These are phyloP conservation scores for Falco berigora DNA, from an alignment of 2,797 vertebrate species.

Conservation along the genomic window DNA sequence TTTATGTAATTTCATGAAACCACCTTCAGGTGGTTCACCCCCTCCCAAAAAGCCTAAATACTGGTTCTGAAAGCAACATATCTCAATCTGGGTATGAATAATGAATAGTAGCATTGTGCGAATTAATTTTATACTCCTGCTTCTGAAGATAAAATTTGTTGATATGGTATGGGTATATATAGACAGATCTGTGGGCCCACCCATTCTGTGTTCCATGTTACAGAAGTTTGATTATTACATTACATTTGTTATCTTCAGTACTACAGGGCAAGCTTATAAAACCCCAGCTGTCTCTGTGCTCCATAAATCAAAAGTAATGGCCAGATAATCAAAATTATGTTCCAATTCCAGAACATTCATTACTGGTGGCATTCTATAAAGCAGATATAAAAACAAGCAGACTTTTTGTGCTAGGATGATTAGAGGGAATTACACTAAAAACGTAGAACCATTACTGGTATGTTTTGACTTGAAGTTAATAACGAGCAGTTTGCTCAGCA, in stretches of 20 bases:
- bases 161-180: not conserved
- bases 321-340: slow-evolving; percentile 64
- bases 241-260: slow-evolving; percentile 61
- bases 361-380: slow-evolving; percentile 38
- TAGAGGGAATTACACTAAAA: slow-evolving; percentile 46
- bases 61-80: not conserved
- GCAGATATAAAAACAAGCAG: slow-evolving; percentile 29
- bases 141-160: slow-evolving; percentile 40
- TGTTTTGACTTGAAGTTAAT: slow-evolving; percentile 37
- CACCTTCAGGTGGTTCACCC: not conserved
- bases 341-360: slow-evolving; percentile 63
- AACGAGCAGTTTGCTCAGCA: not conserved
- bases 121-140: slow-evolving; percentile 26
- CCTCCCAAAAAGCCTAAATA: not conserved
- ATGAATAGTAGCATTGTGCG: slow-evolving; percentile 31
- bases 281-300: slow-evolving; percentile 49
- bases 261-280: slow-evolving; percentile 58
- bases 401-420: slow-evolving; percentile 20
- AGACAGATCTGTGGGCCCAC: slow-evolving; percentile 20
- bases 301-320: slow-evolving; percentile 67
- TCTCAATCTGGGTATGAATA: slow-evolving; percentile 16
- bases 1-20: not conserved
- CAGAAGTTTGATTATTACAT: slow-evolving; percentile 59
- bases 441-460: not conserved
- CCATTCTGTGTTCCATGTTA: slow-evolving; percentile 18